Percentiles rank a stretch among this genome's conserved stretches.
Conservation (phyloP, 2,888 invertebrate genomes). For the Gerris lacustris region DNA sequence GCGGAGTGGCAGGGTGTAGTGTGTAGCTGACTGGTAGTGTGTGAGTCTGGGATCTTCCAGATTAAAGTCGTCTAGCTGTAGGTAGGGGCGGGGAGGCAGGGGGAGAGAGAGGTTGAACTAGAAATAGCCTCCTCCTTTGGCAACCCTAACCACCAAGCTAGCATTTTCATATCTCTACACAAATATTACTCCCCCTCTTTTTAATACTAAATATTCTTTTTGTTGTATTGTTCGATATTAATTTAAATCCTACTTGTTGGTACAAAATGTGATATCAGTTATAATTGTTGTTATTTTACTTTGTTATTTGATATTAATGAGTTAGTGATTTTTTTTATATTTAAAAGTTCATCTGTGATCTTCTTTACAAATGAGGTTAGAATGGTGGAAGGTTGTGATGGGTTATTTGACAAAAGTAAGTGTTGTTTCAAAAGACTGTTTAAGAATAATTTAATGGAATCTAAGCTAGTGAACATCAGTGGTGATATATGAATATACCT, state of each 20-base stretch:
- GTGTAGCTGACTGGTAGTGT: not conserved
- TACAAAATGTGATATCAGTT: no score
- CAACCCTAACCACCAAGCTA: not conserved
- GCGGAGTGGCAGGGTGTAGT: no score
- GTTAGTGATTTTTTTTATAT: no score
- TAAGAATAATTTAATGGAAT: no score
- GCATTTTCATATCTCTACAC: not conserved
- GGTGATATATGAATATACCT: no score
- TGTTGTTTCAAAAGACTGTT: no score
- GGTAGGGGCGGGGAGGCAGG: not conserved
- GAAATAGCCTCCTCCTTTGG: not conserved
- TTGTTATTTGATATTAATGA: no score
- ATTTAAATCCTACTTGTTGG: no score
- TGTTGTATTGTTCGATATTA: no score
- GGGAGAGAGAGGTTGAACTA: not conserved
- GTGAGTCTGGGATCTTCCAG: slow-evolving; percentile 1
- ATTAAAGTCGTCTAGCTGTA: not conserved
- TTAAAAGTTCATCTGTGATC: not conserved
- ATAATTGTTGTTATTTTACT: no score
- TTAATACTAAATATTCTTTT: not conserved
- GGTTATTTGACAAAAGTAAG: not conserved
- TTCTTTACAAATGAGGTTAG: not conserved
- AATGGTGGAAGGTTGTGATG: slow-evolving; percentile 1
- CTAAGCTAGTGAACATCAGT: no score
- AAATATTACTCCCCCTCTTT: not conserved